Evolutionary conservation across 2,888 invertebrate species (phyloP), one percentile per base, ranked within the genome.

Genomic region (Brachyopa scutellaris): DNA sequence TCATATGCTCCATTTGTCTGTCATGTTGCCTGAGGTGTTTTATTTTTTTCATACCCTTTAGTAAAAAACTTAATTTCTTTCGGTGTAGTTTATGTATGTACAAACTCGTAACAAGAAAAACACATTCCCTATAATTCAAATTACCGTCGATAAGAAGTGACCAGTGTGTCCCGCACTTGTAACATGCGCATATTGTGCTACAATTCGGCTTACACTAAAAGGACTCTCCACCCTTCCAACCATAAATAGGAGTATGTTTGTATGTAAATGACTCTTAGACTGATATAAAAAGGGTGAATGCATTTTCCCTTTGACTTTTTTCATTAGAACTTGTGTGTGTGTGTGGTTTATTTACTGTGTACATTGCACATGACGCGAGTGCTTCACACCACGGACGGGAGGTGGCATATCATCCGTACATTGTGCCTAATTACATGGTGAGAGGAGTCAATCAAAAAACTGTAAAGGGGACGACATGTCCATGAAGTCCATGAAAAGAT

Each of bases 161-260:
- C 67, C 69, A 64, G 5, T 80, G 5, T 80, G 80, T 69, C 80
- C 74, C 15, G 67, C 23, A 31, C 6, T 55, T 17, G 36, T 74
- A 62, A 62, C 80, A 69, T 80, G 80, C 80, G 79, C 79, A 80
- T 57, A 49, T 11, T 29, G 33, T 7, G 9, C 17, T 42, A 7
- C 42, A 8, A 11, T 9, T 17, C 33, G 36, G 23, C 11, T 42
- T 45, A 19, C 42, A 6, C 29, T 47, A 8, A 31, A 36, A 51
- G 17, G 15, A 29, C 11, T 21, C 9, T 57, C 5, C 19, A 7
- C 29, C 53, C 62, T 26, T n/a, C n/a, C 8, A 17, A 38, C n/a
- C n/a, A 23, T 3, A 17, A 36, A 29, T 9, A 2, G n/a, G n/a
- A n/a, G n/a, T n/a, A n/a, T n/a, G n/a, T n/a, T n/a, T n/a, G n/a